These are phyloP conservation scores for Acyrthosiphon pisum DNA, from an alignment of 1,140 invertebrate genomes.

Conservation along the genomic window DNA sequence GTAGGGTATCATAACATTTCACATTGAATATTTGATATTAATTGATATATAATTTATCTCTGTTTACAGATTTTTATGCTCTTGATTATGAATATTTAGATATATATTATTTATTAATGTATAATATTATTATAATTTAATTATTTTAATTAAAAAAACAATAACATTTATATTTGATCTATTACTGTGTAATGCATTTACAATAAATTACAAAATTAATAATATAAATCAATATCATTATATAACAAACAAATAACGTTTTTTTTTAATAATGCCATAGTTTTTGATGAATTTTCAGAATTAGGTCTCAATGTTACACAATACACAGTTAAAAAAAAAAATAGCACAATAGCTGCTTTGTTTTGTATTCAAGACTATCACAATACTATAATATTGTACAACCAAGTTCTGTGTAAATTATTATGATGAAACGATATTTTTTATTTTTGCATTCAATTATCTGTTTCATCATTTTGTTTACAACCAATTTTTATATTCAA, in stretches of 20 bases:
- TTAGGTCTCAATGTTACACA: not conserved
- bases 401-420: not conserved
- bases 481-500: not conserved
- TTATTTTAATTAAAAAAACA: not conserved
- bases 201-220: not conserved
- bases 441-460: not conserved
- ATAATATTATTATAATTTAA: too few species aligned
- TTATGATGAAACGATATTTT: not conserved
- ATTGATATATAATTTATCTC: not conserved
- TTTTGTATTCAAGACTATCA: not conserved
- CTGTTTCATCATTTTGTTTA: not conserved
- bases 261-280: not conserved
- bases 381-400: not conserved
- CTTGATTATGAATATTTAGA: not conserved
- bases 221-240: not conserved
- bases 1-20: not conserved
- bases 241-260: not conserved
- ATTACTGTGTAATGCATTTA: not conserved
- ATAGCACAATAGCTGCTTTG: not conserved
- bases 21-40: not conserved
- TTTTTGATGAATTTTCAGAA: not conserved
- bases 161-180: not conserved
- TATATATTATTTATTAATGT: too few species aligned
- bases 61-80: not conserved
- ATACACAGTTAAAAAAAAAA: not conserved